Evolutionary conservation across 2,797 vertebrate species (phyloP), one percentile per base, ranked within the genome.

Genomic region (Acomys russatus): DNA sequence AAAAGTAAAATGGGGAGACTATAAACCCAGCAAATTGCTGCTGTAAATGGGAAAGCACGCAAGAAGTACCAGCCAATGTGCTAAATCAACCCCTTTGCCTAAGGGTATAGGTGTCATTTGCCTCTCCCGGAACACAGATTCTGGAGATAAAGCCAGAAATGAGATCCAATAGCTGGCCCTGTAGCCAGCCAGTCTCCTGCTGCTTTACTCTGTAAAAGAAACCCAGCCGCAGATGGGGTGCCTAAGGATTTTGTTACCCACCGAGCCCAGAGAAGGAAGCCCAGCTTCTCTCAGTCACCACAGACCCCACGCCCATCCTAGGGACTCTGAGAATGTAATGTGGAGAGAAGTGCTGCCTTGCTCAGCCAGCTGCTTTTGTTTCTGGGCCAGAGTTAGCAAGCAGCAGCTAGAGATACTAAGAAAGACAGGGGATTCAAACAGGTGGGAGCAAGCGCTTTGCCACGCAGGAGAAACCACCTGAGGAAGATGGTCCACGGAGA

Each of bases 71-170:
- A 66, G 94, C 6, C 54, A 87, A 70, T 9, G 51, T 35, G 15
- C 23, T 82, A 84, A 85, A 94, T 59, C 70, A 73, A 68, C 3
- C 9, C 64, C 88, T 90, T 91, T 94, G 64, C 66, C 61, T 82
- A 0, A 70, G 35, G 49, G 15, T 23, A 28, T 20, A 54, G n/a
- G 28, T 80, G 73, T 18, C 18, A 84, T 61, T 17, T 15, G 20
- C 22, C 38, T 74, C 71, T 85, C 71, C 18, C 38, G 18, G 17
- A 9, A 59, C 59, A 82, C 25, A 61, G 68, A 82, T 28, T 74
- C 25, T 90, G n/a, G 20, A 78, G 10, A 44, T 68, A 90, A 91
- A 86, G 30, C 66, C 38, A 76, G 84, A 88, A 94, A 7, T 77
- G 10, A 35, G 35, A 49, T 88, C 8, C 54, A 63, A 54, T 44